Percentiles rank a stretch among this genome's conserved stretches.
Conservation (phyloP, 2,113 vertebrate genomes). For the Martes martes region DNA sequence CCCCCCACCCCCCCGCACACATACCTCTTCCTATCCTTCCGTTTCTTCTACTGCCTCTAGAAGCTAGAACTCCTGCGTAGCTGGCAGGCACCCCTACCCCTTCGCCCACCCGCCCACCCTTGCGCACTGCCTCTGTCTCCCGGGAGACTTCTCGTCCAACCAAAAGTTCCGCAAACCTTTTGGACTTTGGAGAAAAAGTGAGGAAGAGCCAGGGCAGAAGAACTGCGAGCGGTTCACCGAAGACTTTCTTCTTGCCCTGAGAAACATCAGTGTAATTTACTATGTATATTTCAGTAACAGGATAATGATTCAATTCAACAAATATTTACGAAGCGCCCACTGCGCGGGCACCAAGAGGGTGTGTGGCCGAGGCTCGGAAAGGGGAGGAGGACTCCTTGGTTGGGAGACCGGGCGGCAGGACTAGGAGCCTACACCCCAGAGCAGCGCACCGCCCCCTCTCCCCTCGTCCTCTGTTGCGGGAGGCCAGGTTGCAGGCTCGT, state of each 20-base stretch:
- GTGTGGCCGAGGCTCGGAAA: slow-evolving; percentile 8
- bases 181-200: neutral
- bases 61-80: neutral
- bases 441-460: neutral
- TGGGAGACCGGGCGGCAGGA: neutral
- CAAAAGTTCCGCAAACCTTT: neutral
- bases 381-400: neutral
- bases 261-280: slow-evolving; percentile 33
- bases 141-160: neutral
- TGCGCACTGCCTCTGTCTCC: neutral
- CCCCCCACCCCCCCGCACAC: neutral
- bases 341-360: neutral
- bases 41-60: neutral
- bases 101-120: neutral
- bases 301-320: slow-evolving; percentile 64
- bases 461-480: neutral
- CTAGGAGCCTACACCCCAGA: neutral
- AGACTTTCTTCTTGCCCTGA: neutral
- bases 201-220: neutral
- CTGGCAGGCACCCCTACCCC: neutral
- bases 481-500: neutral
- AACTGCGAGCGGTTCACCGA: neutral
- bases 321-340: slow-evolving; percentile 61
- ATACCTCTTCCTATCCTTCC: neutral
- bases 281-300: slow-evolving; percentile 49